phyloP scores from a whole-genome alignment of 2,113 vertebrate genomes.

The Neodontobutis hainanensis region DNA sequence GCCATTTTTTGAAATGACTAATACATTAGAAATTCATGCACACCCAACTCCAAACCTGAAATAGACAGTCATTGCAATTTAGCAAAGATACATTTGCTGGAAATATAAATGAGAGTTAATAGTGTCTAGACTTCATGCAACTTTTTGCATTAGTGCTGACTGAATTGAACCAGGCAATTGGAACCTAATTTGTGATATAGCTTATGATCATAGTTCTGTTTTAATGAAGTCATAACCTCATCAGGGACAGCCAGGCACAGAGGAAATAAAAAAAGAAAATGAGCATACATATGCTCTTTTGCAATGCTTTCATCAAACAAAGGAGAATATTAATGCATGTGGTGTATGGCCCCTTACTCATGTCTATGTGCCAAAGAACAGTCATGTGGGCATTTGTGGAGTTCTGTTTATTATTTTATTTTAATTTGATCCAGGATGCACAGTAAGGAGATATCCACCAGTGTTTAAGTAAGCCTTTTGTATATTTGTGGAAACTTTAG shows the following conservation, averaged over 20 bases:
- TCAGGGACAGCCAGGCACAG: conserved; percentile 27
- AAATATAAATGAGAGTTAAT: not conserved
- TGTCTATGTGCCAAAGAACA: not conserved
- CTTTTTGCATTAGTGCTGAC: conserved; percentile 34
- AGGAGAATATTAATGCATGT: conserved; percentile 23
- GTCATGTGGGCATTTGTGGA: not conserved
- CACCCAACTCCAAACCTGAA: not conserved
- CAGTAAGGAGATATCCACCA: conserved; percentile 14
- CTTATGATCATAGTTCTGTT: conserved; percentile 48
- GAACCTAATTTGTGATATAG: conserved; percentile 48
- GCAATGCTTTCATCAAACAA: conserved; percentile 4
- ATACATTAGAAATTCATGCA: not conserved
- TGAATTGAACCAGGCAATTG: conserved; percentile 33
- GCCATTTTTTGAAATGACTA: not conserved
- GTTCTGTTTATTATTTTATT: conserved; percentile 21
- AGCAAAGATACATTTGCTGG: not conserved
- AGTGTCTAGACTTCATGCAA: conserved; percentile 12
- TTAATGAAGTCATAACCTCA: conserved; percentile 63
- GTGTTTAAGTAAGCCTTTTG: conserved; percentile 9
- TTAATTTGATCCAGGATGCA: not conserved
- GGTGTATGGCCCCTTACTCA: conserved; percentile 5
- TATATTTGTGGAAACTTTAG: conserved; percentile 19
- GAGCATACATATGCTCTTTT: conserved; percentile 28
- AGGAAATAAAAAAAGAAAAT: conserved; percentile 36
- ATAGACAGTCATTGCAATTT: not conserved